A percentile compares a stretch with the other conserved stretches of the same genome.
These are phyloP conservation scores for Eupithecia abbreviata DNA, from an alignment of 2,888 invertebrate genomes.

Conservation along the genomic window DNA sequence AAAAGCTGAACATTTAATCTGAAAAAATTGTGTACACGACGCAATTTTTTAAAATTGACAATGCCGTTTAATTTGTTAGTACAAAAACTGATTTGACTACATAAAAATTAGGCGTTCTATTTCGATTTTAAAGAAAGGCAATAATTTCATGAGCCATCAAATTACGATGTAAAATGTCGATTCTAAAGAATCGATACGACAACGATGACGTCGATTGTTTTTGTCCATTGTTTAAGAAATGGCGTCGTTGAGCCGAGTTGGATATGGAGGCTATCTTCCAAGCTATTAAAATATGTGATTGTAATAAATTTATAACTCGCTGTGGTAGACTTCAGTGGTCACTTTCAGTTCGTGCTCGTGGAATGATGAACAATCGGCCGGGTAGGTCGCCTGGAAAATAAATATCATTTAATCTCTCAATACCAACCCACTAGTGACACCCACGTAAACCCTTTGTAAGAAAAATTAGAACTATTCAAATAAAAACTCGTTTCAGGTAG, in stretches of 20 bases:
- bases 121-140: background rate
- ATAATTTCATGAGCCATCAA: background rate
- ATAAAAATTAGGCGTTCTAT: background rate
- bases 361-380: slow-evolving; percentile 90
- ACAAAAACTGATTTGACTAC: background rate
- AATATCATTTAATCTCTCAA: too few species aligned
- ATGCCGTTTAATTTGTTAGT: background rate
- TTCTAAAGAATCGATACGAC: background rate
- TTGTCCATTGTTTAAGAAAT: background rate
- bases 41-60: background rate
- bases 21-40: background rate
- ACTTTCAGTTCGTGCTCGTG: slow-evolving; percentile 92
- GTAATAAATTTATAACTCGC: slow-evolving; percentile 85
- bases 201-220: background rate
- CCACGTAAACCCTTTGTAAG: too few species aligned
- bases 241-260: background rate
- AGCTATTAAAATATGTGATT: background rate
- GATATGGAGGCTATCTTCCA: background rate
- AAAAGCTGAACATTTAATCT: background rate
- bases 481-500: too few species aligned
- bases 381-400: slow-evolving; percentile 84
- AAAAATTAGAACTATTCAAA: too few species aligned
- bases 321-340: slow-evolving; percentile 92
- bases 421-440: too few species aligned
- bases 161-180: background rate